Evolutionary conservation across 23 tunicate genomes (phyloP).

Genomic region (Botrylloides violaceus): DNA sequence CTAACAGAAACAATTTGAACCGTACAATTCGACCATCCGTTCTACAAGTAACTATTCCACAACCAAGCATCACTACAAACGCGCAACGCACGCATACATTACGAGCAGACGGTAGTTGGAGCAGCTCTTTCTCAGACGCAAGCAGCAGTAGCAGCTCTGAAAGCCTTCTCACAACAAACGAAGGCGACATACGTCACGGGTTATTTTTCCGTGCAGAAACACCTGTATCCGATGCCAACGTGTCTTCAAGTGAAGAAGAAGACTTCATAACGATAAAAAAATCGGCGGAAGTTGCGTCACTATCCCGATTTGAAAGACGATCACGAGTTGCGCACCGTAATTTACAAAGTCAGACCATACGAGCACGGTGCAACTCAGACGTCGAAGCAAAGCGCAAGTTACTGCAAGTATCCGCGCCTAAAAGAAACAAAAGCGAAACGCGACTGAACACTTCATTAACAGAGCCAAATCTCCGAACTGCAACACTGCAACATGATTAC

Average conservation of each 20-base stretch:
- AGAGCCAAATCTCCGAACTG: background rate
- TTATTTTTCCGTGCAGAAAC: conserved; percentile 11
- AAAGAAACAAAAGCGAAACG: conserved; percentile 6
- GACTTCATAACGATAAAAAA: background rate
- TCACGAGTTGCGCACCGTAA: background rate
- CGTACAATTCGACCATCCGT: background rate
- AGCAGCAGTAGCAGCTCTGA: conserved; percentile 27
- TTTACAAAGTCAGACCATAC: background rate
- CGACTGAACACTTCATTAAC: conserved; percentile 2
- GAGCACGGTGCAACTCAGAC: conserved; percentile 15
- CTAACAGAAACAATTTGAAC: no score
- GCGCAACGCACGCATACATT: background rate
- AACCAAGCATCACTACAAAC: background rate
- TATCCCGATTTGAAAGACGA: background rate
- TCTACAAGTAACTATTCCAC: background rate
- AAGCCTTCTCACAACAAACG: conserved; percentile 11
- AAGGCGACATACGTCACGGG: background rate
- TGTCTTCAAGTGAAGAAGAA: conserved; percentile 62
- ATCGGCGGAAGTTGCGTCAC: background rate
- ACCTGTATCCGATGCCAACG: conserved; percentile 22
- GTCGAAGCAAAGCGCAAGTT: background rate
- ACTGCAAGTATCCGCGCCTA: background rate
- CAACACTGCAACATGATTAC: background rate
- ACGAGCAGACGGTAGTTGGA: conserved; percentile 9
- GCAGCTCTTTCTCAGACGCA: background rate